phyloP scores from a whole-genome alignment of 2,113 vertebrate genomes.

The Stigmatopora nigra region DNA sequence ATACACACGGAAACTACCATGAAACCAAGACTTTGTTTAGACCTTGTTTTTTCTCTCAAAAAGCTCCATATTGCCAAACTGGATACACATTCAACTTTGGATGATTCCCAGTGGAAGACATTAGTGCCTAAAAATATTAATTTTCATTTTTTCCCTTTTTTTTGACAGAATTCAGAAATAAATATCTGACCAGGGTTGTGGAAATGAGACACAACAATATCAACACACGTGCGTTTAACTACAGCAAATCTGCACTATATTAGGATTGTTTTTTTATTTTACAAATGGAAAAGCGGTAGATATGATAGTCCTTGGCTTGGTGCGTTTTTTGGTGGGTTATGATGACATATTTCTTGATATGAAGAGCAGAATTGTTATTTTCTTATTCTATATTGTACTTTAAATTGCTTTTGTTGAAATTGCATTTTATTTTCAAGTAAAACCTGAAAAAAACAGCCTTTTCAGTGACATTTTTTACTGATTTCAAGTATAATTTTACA shows the following conservation, averaged over 20 bases:
- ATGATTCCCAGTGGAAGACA: constrained; percentile 59
- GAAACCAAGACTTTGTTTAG: constrained; percentile 29
- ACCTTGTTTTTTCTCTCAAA: constrained; percentile 38
- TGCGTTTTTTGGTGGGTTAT: constrained; percentile 27
- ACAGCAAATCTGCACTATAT: constrained; percentile 18
- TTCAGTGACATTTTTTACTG: constrained; percentile 31
- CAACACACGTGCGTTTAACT: constrained; percentile 18
- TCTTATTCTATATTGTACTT: constrained; percentile 5
- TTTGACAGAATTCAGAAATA: not conserved
- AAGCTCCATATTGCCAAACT: constrained; percentile 50
- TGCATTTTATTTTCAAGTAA: constrained; percentile 6
- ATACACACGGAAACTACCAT: constrained; percentile 48
- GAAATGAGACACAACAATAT: constrained; percentile 6
- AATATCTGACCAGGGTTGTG: constrained; percentile 20
- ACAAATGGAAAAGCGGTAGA: constrained; percentile 10
- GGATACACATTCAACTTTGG: constrained; percentile 28
- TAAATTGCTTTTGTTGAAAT: constrained; percentile 25
- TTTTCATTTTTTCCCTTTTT: constrained; percentile 14
- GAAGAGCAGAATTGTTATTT: constrained; percentile 20
- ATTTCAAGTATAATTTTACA: constrained; percentile 62
- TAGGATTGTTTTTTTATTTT: constrained; percentile 20
- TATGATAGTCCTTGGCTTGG: constrained; percentile 53
- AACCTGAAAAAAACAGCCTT: constrained; percentile 43
- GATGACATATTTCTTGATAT: not conserved
- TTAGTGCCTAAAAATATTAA: constrained; percentile 40